Base-by-base conservation (phyloP, 2,888 invertebrate genomes). In the Ophraella communa region DNA sequence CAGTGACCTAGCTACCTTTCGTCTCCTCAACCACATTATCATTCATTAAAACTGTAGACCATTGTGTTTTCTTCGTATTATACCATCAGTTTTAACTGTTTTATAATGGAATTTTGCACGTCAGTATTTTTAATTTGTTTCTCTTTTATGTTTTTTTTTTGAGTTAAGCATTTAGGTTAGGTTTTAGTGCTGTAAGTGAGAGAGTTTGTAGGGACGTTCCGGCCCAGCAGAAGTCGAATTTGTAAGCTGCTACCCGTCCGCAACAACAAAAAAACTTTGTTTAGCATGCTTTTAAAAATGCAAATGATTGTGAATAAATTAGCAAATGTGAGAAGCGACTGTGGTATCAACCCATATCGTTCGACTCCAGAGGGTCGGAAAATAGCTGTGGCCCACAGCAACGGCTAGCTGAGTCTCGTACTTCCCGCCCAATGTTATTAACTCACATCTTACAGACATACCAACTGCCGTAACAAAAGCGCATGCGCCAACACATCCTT, bases 321-420 rank as follows among this genome's bases (percentile, higher is more conserved):
- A 51, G 65, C 33, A 39, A 39, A 58, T 14, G 60, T 60, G 61
- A 68, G 24, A 69, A 68, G 72, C 72, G 74, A 74, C 73, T 73
- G 69, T 71, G 76, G 80, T 80, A 81, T 81, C 81, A 81, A 79
- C 79, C 75, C 66, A 69, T n/a, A n/a, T 69, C 70, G 71, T 80
- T 80, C 81, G 82, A 81, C 82, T 82, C 81, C 79, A 78, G 78
- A 80, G 78, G 81, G 78, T 80, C 80, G 80, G 79, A 81, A 78
- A 68, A 77, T 78, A 77, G 80, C 78, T 83, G 84, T 84, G 87
- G 87, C 85, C 87, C 84, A 88, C 88, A 87, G 86, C 87, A 88
- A 87, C 88, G 87, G 87, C 87, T 86, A 86, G 86, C 87, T 87
- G 87, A 84, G 85, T 81, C 60, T 60, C 76, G 82, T 83, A 83